Evolutionary conservation across 1,140 invertebrate species (phyloP).

Genomic region (Aethina tumida): DNA sequence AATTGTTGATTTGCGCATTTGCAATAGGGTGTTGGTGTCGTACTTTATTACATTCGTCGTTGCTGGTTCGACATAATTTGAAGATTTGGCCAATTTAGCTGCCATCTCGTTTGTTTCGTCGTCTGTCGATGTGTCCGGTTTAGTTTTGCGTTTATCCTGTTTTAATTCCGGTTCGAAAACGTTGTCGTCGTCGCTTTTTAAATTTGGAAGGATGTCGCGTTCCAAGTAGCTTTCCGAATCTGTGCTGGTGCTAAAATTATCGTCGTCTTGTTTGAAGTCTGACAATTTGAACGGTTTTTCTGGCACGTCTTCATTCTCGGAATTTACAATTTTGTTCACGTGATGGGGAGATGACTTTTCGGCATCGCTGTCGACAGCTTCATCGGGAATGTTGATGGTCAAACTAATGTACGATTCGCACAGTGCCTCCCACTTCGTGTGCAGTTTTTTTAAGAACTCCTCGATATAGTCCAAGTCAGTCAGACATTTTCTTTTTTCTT

Average conservation of each 20-base stretch:
- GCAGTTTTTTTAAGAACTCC: conserved; percentile 34
- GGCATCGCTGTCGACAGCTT: conserved; percentile 24
- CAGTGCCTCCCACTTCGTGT: conserved; percentile 31
- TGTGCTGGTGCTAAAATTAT: conserved; percentile 28
- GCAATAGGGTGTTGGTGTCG: conserved; percentile 39
- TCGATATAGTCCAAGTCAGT: conserved; percentile 42
- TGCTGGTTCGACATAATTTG: conserved; percentile 25
- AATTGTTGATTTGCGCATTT: conserved; percentile 37
- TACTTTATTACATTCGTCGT: conserved; percentile 37
- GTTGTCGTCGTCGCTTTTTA: conserved; percentile 24
- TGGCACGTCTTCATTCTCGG: conserved; percentile 6
- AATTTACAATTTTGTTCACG: too few relatives aligned
- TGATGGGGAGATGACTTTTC: conserved; percentile 1
- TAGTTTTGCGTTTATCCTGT: conserved; percentile 3
- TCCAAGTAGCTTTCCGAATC: conserved; percentile 34
- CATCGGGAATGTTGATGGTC: conserved; percentile 29
- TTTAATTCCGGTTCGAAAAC: conserved; percentile 7
- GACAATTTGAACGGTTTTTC: conserved; percentile 19
- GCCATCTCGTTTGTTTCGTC: conserved; percentile 34
- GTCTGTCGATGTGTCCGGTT: conserved; percentile 25
- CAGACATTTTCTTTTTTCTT: conserved; percentile 42
- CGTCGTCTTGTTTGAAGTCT: conserved; percentile 28
- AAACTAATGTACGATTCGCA: conserved; percentile 33
- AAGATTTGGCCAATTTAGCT: conserved; percentile 39
- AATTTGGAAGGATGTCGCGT: conserved; percentile 26